Conservation (phyloP, 2,797 vertebrate genomes). For the Eidolon dupreanum region DNA sequence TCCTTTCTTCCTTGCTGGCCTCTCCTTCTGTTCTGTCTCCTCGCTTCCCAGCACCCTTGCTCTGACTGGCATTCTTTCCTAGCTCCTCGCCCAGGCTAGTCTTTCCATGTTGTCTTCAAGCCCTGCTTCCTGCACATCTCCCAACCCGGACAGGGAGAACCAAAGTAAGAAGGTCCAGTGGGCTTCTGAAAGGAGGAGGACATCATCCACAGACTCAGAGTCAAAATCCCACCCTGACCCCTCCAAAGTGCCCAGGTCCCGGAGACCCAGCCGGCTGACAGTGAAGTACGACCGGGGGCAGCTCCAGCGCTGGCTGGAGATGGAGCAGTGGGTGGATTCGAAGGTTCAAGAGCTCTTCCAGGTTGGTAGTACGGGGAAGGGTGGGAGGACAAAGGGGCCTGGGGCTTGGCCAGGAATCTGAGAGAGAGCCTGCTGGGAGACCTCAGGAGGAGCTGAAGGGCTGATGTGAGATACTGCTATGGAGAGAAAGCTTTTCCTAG, state of each 20-base stretch:
- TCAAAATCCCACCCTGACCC: conserved; percentile 31
- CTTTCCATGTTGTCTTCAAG: conserved; percentile 71
- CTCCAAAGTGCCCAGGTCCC: conserved; percentile 80
- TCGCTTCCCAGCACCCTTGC: neutral
- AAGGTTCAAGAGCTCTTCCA: conserved; percentile 96
- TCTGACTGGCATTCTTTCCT: neutral
- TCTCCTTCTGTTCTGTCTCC: neutral
- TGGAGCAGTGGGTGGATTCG: conserved; percentile 96
- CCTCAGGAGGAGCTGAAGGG: neutral
- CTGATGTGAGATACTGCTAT: neutral
- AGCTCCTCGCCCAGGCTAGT: neutral
- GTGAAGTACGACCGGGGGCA: conserved; percentile 97
- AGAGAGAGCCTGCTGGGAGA: neutral
- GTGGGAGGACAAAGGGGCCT: neutral
- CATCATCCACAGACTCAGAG: conserved; percentile 86
- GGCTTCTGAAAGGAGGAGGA: conserved; percentile 48
- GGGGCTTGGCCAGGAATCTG: neutral
- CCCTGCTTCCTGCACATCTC: conserved; percentile 56
- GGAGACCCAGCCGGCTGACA: conserved; percentile 94
- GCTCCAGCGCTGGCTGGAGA: conserved; percentile 95
- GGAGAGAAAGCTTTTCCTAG: neutral
- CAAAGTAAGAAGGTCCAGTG: conserved; percentile 64
- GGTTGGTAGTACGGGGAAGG: neutral
- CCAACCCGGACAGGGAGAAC: conserved; percentile 39
- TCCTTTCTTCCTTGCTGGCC: neutral